Percentiles rank a stretch among this genome's conserved stretches.
These are phyloP conservation scores for Chymomyza fuscimana DNA, from an alignment of 2,888 invertebrate species.

Conservation along the genomic window DNA sequence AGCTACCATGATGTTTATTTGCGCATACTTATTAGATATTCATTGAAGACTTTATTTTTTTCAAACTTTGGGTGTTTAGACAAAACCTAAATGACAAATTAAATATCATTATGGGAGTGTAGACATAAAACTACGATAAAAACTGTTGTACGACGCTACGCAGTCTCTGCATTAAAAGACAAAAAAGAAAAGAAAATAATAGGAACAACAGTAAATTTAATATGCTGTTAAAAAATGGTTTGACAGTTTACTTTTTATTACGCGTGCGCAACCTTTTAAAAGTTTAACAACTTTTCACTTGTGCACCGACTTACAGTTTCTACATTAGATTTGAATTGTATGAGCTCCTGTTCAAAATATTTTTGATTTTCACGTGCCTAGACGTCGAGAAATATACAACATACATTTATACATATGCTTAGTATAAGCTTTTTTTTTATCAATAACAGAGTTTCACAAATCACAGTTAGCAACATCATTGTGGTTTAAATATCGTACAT, in stretches of 20 bases:
- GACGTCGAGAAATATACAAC: slow-evolving; percentile 71
- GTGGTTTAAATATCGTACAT: slow-evolving; percentile 15
- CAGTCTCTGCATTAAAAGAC: slow-evolving; percentile 61
- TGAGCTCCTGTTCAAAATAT: slow-evolving; percentile 75
- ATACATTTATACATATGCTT: slow-evolving; percentile 24
- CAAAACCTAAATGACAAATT: slow-evolving; percentile 48
- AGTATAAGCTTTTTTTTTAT: neutral
- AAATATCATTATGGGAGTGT: slow-evolving; percentile 32
- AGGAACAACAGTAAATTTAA: slow-evolving; percentile 26
- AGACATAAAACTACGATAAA: slow-evolving; percentile 12
- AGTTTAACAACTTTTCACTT: slow-evolving; percentile 12
- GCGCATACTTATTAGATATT: neutral
- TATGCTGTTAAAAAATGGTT: slow-evolving; percentile 64
- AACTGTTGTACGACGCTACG: slow-evolving; percentile 60
- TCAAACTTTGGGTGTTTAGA: slow-evolving; percentile 12
- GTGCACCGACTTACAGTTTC: slow-evolving; percentile 72
- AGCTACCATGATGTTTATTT: neutral
- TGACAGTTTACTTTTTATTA: neutral
- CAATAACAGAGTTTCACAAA: slow-evolving; percentile 16
- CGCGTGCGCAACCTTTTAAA: slow-evolving; percentile 4
- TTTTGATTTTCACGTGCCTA: slow-evolving; percentile 77
- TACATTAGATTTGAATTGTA: slow-evolving; percentile 76
- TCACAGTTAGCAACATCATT: slow-evolving; percentile 20
- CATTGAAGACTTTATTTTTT: slow-evolving; percentile 8
- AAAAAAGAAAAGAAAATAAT: slow-evolving; percentile 26